Percentiles rank a stretch among this genome's conserved stretches.
Evolutionary conservation across 2,888 invertebrate species (phyloP).

Genomic region (Orthosia gothica): DNA sequence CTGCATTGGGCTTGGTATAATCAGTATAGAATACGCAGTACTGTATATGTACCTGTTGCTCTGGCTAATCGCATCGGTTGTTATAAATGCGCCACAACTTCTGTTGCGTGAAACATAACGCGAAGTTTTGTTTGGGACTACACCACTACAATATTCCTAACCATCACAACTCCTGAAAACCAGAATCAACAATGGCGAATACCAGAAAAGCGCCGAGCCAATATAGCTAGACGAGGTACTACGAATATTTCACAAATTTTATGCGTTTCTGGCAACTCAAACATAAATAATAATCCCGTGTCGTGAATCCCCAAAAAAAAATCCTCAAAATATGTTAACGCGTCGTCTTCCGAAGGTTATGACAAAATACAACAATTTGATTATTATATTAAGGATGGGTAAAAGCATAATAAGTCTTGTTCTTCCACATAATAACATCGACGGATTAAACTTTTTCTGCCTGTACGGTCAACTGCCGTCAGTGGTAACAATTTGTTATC

Average conservation of each 20-base stretch:
- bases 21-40: too few relatives aligned
- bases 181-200: too few relatives aligned
- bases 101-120: too few relatives aligned
- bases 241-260: too few relatives aligned
- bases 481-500: too few relatives aligned
- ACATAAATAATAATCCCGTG: not conserved
- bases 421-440: not conserved
- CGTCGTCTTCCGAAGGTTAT: not conserved
- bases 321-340: not conserved
- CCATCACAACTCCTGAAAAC: too few relatives aligned
- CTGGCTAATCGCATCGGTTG: not conserved
- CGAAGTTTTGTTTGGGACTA: too few relatives aligned
- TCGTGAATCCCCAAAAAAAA: not conserved
- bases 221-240: not conserved
- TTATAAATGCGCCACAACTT: not conserved
- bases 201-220: not conserved
- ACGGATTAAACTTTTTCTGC: not conserved
- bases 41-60: not conserved
- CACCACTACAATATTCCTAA: too few relatives aligned
- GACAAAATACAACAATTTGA: too few relatives aligned
- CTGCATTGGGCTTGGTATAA: too few relatives aligned
- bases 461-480: not conserved
- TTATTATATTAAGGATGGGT: too few relatives aligned
- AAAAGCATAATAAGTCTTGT: not conserved
- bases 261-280: not conserved